A percentile compares a stretch with the other conserved stretches of the same genome.
Evolutionary conservation across 2,797 vertebrate species (phyloP).

Genomic region (Hybognathus amarus): DNA sequence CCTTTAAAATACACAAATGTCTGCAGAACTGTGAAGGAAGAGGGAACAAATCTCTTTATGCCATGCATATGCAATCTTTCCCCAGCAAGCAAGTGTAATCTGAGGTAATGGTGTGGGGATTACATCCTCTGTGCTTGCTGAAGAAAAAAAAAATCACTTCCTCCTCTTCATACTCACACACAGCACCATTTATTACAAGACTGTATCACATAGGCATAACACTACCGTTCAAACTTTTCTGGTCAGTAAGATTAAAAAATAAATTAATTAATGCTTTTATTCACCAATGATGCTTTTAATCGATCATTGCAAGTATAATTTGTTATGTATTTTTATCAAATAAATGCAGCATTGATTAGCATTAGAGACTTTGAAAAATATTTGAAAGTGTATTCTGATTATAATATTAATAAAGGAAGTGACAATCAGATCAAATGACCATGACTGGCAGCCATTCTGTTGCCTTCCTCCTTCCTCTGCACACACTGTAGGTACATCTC

Average conservation of each 20-base stretch:
- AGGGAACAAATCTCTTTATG: slow-evolving; percentile 23
- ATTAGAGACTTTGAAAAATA: neutral
- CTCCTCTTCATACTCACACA: neutral
- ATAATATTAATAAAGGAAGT: neutral
- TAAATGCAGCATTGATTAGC: neutral
- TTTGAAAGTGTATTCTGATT: neutral
- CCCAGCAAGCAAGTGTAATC: slow-evolving; percentile 41
- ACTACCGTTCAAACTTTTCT: neutral
- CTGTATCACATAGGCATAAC: slow-evolving; percentile 20
- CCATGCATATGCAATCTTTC: slow-evolving; percentile 28
- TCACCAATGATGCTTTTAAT: neutral
- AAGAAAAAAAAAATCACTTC: neutral
- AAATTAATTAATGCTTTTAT: neutral
- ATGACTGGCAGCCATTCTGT: slow-evolving; percentile 15
- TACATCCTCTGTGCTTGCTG: slow-evolving; percentile 12
- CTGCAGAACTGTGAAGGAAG: slow-evolving; percentile 17
- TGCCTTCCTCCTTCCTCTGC: neutral
- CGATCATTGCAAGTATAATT: no score
- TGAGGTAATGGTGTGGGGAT: slow-evolving; percentile 32
- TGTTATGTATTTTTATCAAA: neutral
- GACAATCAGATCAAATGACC: slow-evolving; percentile 4
- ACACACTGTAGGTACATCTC: slow-evolving; percentile 2
- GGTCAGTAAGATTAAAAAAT: no score
- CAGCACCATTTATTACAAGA: neutral
- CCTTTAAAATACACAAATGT: slow-evolving; percentile 38